Percentiles rank a stretch among this genome's conserved stretches.
Evolutionary conservation across 2,113 vertebrate genomes (phyloP).

Genomic region (Hydrolagus affinis): DNA sequence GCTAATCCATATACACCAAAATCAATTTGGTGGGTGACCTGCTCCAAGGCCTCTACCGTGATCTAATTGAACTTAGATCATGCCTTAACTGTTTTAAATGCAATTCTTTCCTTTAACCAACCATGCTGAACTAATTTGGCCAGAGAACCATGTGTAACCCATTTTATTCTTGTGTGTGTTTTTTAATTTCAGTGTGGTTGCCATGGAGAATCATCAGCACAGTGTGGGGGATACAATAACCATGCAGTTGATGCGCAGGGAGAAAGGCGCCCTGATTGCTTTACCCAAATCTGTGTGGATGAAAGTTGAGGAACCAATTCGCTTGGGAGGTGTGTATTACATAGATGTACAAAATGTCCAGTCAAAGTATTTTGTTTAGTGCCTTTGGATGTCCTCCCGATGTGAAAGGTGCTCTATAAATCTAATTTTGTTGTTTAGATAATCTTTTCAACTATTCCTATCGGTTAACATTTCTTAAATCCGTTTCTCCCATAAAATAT

Average conservation of each 20-base stretch:
- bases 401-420: too few species aligned
- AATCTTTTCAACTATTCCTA: too few species aligned
- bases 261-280: slow-evolving; percentile 84
- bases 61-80: neutral
- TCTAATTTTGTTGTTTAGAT: too few species aligned
- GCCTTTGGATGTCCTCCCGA: too few species aligned
- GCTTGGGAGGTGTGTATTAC: slow-evolving; percentile 66
- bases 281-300: slow-evolving; percentile 88
- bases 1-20: too few species aligned
- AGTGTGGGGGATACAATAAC: slow-evolving; percentile 79
- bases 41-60: too few species aligned
- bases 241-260: slow-evolving; percentile 88
- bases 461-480: too few species aligned
- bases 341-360: too few species aligned
- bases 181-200: slow-evolving; percentile 71
- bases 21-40: neutral
- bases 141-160: neutral
- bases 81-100: neutral
- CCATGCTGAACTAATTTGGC: neutral
- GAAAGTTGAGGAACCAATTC: slow-evolving; percentile 82
- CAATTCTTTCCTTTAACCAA: neutral
- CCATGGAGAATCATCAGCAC: slow-evolving; percentile 87
- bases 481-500: too few species aligned
- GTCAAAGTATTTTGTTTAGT: too few species aligned
- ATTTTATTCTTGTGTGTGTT: neutral